phyloP scores from a whole-genome alignment of 2,888 invertebrate genomes.

The Cheilosia vernalis region DNA sequence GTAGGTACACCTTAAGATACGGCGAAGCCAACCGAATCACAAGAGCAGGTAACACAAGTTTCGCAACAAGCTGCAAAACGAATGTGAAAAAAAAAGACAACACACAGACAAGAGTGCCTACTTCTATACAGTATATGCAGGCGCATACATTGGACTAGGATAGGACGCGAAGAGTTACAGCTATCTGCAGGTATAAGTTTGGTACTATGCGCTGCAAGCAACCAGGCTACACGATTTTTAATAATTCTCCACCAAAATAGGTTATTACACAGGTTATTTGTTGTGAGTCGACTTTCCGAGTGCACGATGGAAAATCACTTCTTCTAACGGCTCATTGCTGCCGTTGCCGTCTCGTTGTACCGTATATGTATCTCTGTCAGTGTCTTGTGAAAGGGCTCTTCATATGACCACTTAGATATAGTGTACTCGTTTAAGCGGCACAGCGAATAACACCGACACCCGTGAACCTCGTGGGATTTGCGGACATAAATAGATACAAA shows the following conservation, averaged over 20 bases:
- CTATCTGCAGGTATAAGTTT: conserved; percentile 63
- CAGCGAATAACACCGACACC: conserved; percentile 34
- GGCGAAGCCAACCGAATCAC: conserved; percentile 61
- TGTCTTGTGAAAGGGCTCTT: conserved; percentile 73
- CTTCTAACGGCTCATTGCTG: conserved; percentile 63
- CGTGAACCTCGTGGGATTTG: conserved; percentile 63
- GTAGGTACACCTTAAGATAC: conserved; percentile 11
- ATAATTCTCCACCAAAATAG: conserved; percentile 74
- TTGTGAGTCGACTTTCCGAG: conserved; percentile 40
- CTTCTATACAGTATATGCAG: conserved; percentile 40
- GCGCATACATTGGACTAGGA: conserved; percentile 47
- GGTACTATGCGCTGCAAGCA: conserved; percentile 63
- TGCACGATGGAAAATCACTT: conserved; percentile 58
- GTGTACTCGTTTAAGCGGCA: conserved; percentile 34
- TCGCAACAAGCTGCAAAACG: conserved; percentile 59
- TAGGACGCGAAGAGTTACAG: conserved; percentile 64
- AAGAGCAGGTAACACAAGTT: conserved; percentile 73
- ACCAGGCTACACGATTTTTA: conserved; percentile 73
- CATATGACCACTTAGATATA: conserved; percentile 58
- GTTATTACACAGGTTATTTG: conserved; percentile 71
- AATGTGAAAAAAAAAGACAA: conserved; percentile 8
- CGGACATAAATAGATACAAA: conserved; percentile 43
- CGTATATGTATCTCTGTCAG: conserved; percentile 17
- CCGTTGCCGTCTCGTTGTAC: conserved; percentile 25
- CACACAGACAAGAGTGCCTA: conserved; percentile 54